Percentiles rank a stretch among this genome's conserved stretches.
Conservation (phyloP, 1,140 invertebrate species). For the Bombus pascuorum region DNA sequence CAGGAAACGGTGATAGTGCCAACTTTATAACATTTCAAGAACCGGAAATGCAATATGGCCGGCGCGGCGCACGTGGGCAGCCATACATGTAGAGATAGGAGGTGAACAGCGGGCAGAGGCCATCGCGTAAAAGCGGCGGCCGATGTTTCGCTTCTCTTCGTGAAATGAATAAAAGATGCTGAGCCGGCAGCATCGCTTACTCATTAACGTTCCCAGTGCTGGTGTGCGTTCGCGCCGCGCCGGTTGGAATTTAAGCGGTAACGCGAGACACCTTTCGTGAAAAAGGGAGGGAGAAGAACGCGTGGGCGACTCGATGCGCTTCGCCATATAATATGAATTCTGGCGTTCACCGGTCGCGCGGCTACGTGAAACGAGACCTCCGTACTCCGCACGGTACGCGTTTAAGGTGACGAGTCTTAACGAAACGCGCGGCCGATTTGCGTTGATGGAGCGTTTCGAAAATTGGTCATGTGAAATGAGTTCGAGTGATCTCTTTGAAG, state of each 20-base stretch:
- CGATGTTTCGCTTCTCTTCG: constrained; percentile 64
- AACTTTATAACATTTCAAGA: constrained; percentile 68
- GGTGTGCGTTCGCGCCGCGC: background rate
- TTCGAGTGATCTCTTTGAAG: background rate
- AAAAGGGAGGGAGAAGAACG: background rate
- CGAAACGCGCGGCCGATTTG: background rate
- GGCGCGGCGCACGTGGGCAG: constrained; percentile 61
- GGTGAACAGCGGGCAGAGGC: background rate
- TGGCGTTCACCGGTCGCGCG: background rate
- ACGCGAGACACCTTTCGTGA: constrained; percentile 33
- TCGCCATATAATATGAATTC: constrained; percentile 42
- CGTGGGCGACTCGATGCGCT: constrained; percentile 46
- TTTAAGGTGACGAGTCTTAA: constrained; percentile 23
- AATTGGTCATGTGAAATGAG: background rate
- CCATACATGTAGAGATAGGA: constrained; percentile 28
- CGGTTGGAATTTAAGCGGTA: constrained; percentile 51
- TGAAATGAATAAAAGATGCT: constrained; percentile 75
- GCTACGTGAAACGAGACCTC: background rate
- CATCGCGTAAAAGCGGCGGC: constrained; percentile 59
- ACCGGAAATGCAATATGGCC: constrained; percentile 71
- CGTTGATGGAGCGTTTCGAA: background rate
- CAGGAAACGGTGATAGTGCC: constrained; percentile 71
- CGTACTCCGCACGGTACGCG: background rate
- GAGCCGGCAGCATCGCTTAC: constrained; percentile 57
- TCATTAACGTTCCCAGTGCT: constrained; percentile 66